These are phyloP conservation scores for Myiopsitta monachus DNA, from an alignment of 2,113 vertebrate genomes.

Conservation along the genomic window DNA sequence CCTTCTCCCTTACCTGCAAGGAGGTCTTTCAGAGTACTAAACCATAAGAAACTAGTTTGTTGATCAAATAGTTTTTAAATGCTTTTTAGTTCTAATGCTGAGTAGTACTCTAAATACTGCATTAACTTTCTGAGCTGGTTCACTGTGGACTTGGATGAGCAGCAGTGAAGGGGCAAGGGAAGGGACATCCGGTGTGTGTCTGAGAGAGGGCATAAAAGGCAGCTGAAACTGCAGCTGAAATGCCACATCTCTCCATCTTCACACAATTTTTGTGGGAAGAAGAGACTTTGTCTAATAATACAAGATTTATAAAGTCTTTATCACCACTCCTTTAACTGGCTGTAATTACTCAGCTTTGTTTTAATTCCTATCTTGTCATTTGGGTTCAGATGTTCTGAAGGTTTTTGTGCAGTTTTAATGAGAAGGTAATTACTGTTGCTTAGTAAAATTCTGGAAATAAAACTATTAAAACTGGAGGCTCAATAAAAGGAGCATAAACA, in stretches of 20 bases:
- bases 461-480: neutral
- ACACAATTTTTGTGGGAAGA: neutral
- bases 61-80: neutral
- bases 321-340: neutral
- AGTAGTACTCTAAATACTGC: neutral
- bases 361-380: neutral
- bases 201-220: neutral
- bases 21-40: neutral
- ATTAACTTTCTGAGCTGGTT: neutral
- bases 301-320: neutral
- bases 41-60: neutral
- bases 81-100: neutral
- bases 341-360: neutral
- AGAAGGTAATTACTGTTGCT: neutral
- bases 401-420: neutral
- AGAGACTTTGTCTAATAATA: neutral
- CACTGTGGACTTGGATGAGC: neutral
- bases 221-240: neutral
- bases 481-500: neutral
- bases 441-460: neutral
- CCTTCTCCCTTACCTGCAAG: neutral
- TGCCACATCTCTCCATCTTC: neutral
- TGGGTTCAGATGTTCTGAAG: neutral
- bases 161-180: neutral
- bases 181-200: accelerated